Conservation (phyloP, 2,888 invertebrate species). For the Ophion slaviceki region DNA sequence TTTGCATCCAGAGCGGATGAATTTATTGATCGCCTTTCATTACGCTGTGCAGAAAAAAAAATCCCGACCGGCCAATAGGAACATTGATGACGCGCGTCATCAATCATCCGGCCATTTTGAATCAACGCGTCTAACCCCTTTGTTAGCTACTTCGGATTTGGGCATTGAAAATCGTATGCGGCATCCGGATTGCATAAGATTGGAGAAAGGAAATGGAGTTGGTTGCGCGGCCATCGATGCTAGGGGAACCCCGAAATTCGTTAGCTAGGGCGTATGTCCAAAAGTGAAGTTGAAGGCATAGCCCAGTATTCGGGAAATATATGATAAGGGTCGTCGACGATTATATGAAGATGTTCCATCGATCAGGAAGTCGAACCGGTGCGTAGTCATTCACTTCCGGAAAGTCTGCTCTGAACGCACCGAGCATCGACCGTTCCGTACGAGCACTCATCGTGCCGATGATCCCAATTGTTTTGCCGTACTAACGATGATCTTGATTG, state of each 20-base stretch:
- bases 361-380: too few species aligned
- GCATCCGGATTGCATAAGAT: slow-evolving; percentile 52
- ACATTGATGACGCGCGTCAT: neutral
- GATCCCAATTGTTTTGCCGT: too few species aligned
- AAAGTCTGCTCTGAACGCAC: too few species aligned
- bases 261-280: neutral
- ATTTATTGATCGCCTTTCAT: too few species aligned
- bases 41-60: too few species aligned
- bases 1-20: too few species aligned
- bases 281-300: neutral
- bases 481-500: neutral
- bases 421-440: too few species aligned
- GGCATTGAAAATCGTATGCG: slow-evolving; percentile 60
- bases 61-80: neutral
- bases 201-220: neutral
- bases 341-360: too few species aligned
- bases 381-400: too few species aligned
- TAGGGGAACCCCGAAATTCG: neutral
- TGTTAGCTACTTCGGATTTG: slow-evolving; percentile 58
- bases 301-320: too few species aligned
- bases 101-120: slow-evolving; percentile 51
- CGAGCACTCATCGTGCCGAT: too few species aligned
- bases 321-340: too few species aligned
- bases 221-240: neutral
- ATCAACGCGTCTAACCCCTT: slow-evolving; percentile 47